Evolutionary conservation across 2,113 vertebrate genomes (phyloP).

Genomic region (Callipepla californica): DNA sequence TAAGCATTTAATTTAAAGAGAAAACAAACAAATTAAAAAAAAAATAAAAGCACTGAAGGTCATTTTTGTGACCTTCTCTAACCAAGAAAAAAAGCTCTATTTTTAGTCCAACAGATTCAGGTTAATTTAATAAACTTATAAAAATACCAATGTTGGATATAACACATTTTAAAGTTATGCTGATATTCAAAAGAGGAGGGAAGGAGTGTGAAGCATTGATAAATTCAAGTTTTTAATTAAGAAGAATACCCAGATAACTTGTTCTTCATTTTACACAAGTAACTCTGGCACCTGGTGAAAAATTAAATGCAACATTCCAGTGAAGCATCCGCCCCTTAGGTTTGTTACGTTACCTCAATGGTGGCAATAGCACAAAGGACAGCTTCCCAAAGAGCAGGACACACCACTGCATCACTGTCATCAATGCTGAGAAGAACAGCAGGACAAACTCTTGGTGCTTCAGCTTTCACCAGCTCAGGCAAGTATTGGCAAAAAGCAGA

Average conservation of each 20-base stretch:
- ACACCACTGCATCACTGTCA: slow-evolving; percentile 91
- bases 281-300: neutral
- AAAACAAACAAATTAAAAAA: neutral
- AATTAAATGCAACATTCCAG: neutral
- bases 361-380: slow-evolving; percentile 86
- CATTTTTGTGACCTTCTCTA: neutral
- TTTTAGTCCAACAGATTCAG: neutral
- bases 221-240: neutral
- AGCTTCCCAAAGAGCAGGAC: slow-evolving; percentile 93
- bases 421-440: slow-evolving; percentile 91
- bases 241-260: neutral
- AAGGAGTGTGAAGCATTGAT: neutral
- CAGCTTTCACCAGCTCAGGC: slow-evolving; percentile 83
- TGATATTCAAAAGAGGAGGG: neutral
- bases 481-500: slow-evolving; percentile 87
- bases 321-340: neutral
- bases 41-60: neutral
- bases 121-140: neutral
- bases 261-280: neutral
- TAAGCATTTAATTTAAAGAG: neutral
- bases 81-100: neutral
- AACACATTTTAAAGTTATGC: neutral
- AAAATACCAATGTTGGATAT: neutral
- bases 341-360: slow-evolving; percentile 81
- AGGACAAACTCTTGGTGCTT: slow-evolving; percentile 87